Evolutionary conservation across 2,113 vertebrate species (phyloP).

Genomic region (Callocephalon fimbriatum): DNA sequence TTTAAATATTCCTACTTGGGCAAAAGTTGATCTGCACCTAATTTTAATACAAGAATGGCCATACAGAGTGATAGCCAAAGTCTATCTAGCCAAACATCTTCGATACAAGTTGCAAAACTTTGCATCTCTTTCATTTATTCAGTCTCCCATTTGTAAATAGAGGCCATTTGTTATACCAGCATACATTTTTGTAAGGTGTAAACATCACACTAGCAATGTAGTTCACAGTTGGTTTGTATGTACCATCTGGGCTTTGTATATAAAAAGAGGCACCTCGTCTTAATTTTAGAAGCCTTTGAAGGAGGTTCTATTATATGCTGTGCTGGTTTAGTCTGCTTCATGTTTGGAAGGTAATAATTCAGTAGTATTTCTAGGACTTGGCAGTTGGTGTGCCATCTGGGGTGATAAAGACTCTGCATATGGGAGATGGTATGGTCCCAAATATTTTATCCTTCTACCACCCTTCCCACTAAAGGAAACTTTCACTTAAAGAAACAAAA

Average conservation of each 20-base stretch:
- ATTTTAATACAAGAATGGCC: background rate
- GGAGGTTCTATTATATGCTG: slow-evolving; percentile 39
- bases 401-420: slow-evolving; percentile 47
- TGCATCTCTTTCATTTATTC: background rate
- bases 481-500: slow-evolving; percentile 1
- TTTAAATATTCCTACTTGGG: background rate
- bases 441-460: slow-evolving; percentile 21
- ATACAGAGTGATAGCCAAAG: background rate
- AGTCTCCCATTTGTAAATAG: slow-evolving; percentile 15
- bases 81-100: background rate
- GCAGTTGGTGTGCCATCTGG: slow-evolving; percentile 61
- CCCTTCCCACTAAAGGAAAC: background rate
- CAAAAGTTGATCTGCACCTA: background rate
- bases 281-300: slow-evolving; percentile 19
- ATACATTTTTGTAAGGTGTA: slow-evolving; percentile 13
- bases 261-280: slow-evolving; percentile 42
- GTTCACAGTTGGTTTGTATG: slow-evolving; percentile 32
- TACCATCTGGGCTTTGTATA: slow-evolving; percentile 53
- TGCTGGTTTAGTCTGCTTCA: slow-evolving; percentile 36
- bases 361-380: slow-evolving; percentile 52
- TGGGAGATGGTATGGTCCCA: slow-evolving; percentile 42
- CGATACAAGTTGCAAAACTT: background rate
- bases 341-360: slow-evolving; percentile 60
- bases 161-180: background rate
- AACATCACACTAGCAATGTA: background rate